These are phyloP conservation scores for Orthochromis indermauri DNA, from an alignment of 2,113 vertebrate species.

Conservation along the genomic window DNA sequence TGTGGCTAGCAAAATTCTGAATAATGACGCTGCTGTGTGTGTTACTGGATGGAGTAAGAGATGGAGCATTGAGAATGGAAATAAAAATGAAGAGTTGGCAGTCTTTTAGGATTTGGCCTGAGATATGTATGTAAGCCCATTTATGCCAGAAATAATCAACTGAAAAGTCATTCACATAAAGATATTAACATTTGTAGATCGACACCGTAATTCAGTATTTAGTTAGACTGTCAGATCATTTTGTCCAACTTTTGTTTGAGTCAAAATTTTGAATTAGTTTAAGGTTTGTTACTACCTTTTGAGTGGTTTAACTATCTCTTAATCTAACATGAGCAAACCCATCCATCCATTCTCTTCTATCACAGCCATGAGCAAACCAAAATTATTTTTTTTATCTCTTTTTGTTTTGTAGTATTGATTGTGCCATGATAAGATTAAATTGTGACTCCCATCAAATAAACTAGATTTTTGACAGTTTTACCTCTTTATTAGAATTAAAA, in stretches of 20 bases:
- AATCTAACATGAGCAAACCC: neutral
- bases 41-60: neutral
- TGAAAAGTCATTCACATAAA: neutral
- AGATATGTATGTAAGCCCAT: neutral
- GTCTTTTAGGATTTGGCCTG: neutral
- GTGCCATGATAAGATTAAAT: neutral
- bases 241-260: neutral
- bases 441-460: neutral
- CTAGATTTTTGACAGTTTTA: neutral
- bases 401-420: neutral
- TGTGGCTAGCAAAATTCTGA: neutral
- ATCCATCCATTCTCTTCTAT: neutral
- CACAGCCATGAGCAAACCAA: neutral
- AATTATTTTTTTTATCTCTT: neutral
- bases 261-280: neutral
- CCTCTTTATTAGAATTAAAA: neutral
- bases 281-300: neutral
- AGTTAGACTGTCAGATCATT: neutral
- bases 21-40: neutral
- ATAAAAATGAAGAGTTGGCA: neutral
- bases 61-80: neutral
- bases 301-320: neutral
- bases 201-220: neutral
- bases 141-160: neutral
- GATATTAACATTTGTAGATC: neutral